phyloP scores from a whole-genome alignment of 2,113 vertebrate species.

The Rhinichthys klamathensis region DNA sequence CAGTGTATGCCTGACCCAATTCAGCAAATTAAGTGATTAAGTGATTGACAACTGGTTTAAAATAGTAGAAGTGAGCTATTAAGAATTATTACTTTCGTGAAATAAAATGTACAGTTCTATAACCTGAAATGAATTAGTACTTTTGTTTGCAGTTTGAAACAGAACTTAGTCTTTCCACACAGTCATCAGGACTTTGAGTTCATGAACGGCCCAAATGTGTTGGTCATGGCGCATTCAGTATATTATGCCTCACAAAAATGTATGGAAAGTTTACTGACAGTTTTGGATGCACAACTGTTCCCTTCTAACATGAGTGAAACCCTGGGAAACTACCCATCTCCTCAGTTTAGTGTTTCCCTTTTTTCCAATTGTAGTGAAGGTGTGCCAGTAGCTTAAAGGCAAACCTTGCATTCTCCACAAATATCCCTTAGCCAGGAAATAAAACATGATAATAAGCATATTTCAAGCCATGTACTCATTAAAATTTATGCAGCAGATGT shows the following conservation, averaged over 20 bases:
- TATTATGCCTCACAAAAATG: neutral
- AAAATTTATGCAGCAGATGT: conserved; percentile 50
- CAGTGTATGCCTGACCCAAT: neutral
- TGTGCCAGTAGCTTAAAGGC: conserved; percentile 28
- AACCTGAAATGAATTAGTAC: neutral
- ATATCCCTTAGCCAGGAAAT: conserved; percentile 38
- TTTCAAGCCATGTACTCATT: conserved; percentile 37
- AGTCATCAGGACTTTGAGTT: conserved; percentile 10
- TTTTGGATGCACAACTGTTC: neutral
- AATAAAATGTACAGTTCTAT: neutral
- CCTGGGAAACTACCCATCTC: conserved; percentile 12
- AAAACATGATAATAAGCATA: conserved; percentile 18
- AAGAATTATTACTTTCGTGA: neutral
- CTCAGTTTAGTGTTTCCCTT: neutral
- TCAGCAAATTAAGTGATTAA: neutral
- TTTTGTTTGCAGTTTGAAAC: neutral
- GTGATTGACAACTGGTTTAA: neutral
- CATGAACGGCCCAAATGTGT: neutral
- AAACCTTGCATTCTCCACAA: conserved; percentile 14
- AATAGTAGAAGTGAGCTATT: neutral
- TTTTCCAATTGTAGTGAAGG: neutral
- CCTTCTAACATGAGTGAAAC: neutral
- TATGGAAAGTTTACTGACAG: conserved; percentile 2
- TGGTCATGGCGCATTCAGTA: neutral
- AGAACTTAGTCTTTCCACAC: neutral